phyloP scores from a whole-genome alignment of 2,113 vertebrate genomes.

The Fulica atra region DNA sequence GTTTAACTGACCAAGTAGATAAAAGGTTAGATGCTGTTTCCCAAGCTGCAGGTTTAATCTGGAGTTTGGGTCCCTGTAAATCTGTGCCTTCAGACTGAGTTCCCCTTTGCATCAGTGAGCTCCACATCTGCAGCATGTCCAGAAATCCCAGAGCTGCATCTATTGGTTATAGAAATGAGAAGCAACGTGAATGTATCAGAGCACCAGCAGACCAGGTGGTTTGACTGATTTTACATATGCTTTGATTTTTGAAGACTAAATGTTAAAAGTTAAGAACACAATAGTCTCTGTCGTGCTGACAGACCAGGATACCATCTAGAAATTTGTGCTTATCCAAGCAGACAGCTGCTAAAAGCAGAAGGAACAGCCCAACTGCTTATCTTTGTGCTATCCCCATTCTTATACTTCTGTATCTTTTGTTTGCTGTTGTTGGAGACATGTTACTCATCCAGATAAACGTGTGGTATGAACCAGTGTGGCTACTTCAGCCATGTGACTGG shows the following conservation, averaged over 20 bases:
- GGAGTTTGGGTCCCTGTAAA: background rate
- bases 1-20: background rate
- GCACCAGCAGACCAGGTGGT: background rate
- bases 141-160: background rate
- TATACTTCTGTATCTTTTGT: background rate
- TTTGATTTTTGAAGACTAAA: background rate
- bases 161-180: background rate
- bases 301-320: background rate
- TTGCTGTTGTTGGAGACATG: background rate
- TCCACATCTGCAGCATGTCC: background rate
- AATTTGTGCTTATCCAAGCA: background rate
- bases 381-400: background rate
- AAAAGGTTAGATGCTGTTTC: background rate
- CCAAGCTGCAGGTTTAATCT: background rate
- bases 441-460: background rate
- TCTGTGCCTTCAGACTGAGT: background rate
- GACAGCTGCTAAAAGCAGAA: background rate
- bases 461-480: background rate
- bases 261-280: background rate
- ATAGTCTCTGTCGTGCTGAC: background rate
- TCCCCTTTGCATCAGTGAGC: fast-evolving
- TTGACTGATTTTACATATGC: background rate
- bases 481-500: background rate
- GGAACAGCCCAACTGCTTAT: background rate
- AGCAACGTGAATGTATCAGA: background rate